Base-by-base conservation (phyloP, 2,113 vertebrate genomes). In the Peromyscus californicus region DNA sequence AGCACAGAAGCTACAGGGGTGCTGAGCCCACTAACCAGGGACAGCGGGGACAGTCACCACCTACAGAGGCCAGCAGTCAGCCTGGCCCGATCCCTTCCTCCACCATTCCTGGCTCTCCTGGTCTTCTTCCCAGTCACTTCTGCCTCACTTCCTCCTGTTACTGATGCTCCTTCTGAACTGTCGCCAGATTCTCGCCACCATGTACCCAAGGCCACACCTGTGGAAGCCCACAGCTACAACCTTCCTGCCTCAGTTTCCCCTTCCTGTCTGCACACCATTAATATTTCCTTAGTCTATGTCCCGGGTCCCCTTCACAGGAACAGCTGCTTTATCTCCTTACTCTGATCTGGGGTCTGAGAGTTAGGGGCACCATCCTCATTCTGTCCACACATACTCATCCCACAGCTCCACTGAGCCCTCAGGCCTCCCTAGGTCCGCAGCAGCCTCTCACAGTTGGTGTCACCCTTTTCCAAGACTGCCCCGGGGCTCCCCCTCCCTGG, bases 1-100 rank as follows among this genome's bases (percentile, higher is more conserved):
- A 87, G 69, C 29, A 29, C 13, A 5, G 0, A 21, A 0, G 51
- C 2, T 0, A 16, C 21, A 2, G 39, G 9, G 24, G 42, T 26
- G 42, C 45, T 5, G 36, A 74, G 36, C 19, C 57, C 21, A 36
- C 39, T 24, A 61, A 22, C 45, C 9, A 29, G 88, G 45, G 11
- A 11, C 39, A 85, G 83, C n/a, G 29, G 39, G 9, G 1, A 31
- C 19, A 45, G 29, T 39, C 24, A 83, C 48, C 33, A 36, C n/a
- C 19, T 22, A 59, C 16, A 39, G 80, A 15, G 80, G 80, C 36
- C 36, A 33, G 61, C 59, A 31, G 61, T 45, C 59, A 31, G 61
- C 39, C 83, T n/a, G 59, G 39, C 61, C 39, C 7, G 0, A 7
- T 19, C 39, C 39, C 24, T 36, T 59, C 24, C 59, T 7, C 80